These are phyloP conservation scores for Lathamus discolor DNA, from an alignment of 2,113 vertebrate species.

Conservation along the genomic window DNA sequence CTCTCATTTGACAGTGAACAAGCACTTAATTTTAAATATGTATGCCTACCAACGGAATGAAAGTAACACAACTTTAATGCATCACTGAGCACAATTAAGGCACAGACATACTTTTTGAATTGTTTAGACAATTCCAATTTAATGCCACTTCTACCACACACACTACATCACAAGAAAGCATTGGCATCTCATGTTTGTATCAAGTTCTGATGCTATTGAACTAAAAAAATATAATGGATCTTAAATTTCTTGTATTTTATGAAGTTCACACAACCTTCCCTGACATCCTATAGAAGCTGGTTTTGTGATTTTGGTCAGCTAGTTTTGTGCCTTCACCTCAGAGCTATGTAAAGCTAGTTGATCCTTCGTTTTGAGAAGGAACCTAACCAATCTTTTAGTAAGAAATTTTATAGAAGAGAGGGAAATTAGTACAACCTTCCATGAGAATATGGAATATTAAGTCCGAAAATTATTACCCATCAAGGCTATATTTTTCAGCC, in stretches of 20 bases:
- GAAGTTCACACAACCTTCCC: background rate
- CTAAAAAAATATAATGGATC: background rate
- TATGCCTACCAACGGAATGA: background rate
- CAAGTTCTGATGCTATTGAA: background rate
- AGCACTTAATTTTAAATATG: background rate
- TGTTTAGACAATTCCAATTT: background rate
- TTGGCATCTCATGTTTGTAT: background rate
- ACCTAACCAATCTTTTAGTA: background rate
- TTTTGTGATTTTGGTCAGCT: background rate
- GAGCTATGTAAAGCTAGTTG: background rate
- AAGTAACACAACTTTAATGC: background rate
- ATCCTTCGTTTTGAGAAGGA: background rate
- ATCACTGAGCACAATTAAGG: background rate
- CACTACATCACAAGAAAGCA: background rate
- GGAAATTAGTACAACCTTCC: background rate
- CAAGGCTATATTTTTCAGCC: background rate
- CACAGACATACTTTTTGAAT: background rate
- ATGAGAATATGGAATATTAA: background rate
- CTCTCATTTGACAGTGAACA: background rate
- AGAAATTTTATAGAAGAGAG: background rate
- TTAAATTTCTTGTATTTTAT: background rate
- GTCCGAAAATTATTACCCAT: background rate
- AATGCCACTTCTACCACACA: background rate
- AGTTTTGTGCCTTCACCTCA: background rate
- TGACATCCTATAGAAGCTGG: background rate